phyloP scores from a whole-genome alignment of 2,797 vertebrate genomes.

The Euthynnus affinis region DNA sequence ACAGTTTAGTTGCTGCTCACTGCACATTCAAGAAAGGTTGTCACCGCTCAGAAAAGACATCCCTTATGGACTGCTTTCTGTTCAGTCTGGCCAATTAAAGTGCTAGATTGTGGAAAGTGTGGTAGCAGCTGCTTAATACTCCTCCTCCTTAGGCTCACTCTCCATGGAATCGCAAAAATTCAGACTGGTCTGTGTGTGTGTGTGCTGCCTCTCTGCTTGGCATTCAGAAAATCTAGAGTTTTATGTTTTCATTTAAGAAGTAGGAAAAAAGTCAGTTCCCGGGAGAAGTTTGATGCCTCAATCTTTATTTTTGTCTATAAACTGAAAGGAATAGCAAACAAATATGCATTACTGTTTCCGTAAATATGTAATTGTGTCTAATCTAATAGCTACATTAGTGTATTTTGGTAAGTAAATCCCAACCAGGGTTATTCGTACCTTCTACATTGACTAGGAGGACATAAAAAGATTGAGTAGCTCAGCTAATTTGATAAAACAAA shows the following conservation, averaged over 20 bases:
- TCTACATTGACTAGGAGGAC: neutral
- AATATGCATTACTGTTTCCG: neutral
- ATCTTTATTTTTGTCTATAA: neutral
- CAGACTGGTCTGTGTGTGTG: slow-evolving; percentile 19
- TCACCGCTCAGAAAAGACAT: slow-evolving; percentile 72
- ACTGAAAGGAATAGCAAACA: slow-evolving; percentile 10
- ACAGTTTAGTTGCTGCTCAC: slow-evolving; percentile 73
- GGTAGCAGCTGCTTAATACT: slow-evolving; percentile 67
- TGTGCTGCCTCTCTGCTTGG: slow-evolving; percentile 22
- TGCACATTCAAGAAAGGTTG: slow-evolving; percentile 73
- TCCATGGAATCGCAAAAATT: slow-evolving; percentile 46
- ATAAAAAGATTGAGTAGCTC: no score
- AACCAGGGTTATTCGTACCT: neutral
- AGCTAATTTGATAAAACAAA: neutral
- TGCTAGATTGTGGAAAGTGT: slow-evolving; percentile 56
- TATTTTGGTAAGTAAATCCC: neutral
- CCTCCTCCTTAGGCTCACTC: slow-evolving; percentile 52
- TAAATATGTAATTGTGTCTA: slow-evolving; percentile 7
- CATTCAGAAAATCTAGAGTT: slow-evolving; percentile 37
- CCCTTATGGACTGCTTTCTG: slow-evolving; percentile 68
- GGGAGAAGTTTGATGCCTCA: neutral
- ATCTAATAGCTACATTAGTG: neutral
- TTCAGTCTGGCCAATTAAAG: slow-evolving; percentile 78
- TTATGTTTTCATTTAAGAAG: slow-evolving; percentile 42
- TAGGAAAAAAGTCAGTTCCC: slow-evolving; percentile 3